phyloP scores from a whole-genome alignment of 2,113 vertebrate species.

The Thalassoma bifasciatum region DNA sequence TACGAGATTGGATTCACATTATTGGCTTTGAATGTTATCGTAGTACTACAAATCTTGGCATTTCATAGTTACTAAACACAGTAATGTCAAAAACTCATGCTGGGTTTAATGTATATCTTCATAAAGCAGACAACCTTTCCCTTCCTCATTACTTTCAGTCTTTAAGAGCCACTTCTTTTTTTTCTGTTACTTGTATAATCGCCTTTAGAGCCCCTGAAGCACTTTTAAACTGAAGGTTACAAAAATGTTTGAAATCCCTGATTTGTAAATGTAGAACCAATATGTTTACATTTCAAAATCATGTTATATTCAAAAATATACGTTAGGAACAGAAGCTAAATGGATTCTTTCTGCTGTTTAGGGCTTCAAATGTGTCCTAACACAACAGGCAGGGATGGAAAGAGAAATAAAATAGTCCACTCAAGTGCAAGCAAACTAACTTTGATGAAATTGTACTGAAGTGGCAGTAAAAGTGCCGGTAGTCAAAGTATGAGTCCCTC shows the following conservation, averaged over 20 bases:
- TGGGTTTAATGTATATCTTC: not conserved
- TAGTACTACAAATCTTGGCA: not conserved
- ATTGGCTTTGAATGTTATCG: constrained; percentile 13
- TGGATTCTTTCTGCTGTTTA: too few relatives aligned
- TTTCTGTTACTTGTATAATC: not conserved
- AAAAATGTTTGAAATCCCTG: constrained; percentile 32
- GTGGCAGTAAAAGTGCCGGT: too few relatives aligned
- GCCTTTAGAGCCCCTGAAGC: constrained; percentile 21
- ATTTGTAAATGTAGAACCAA: constrained; percentile 3
- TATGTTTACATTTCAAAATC: constrained; percentile 16
- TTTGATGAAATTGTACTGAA: too few relatives aligned
- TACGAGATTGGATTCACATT: constrained; percentile 14
- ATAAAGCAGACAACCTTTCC: not conserved
- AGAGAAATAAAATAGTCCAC: too few relatives aligned
- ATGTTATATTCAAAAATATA: not conserved
- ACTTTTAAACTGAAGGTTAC: constrained; percentile 28
- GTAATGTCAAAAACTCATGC: not conserved
- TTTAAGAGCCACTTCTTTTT: not conserved
- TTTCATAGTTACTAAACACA: constrained; percentile 3
- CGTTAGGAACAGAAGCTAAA: not conserved
- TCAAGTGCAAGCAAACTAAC: too few relatives aligned
- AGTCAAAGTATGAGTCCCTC: too few relatives aligned
- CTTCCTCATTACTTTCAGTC: not conserved
- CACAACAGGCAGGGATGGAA: too few relatives aligned
- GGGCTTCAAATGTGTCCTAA: too few relatives aligned